Percentiles rank a stretch among this genome's conserved stretches.
phyloP scores from a whole-genome alignment of 2,888 invertebrate genomes.

The Saturnia pavonia region DNA sequence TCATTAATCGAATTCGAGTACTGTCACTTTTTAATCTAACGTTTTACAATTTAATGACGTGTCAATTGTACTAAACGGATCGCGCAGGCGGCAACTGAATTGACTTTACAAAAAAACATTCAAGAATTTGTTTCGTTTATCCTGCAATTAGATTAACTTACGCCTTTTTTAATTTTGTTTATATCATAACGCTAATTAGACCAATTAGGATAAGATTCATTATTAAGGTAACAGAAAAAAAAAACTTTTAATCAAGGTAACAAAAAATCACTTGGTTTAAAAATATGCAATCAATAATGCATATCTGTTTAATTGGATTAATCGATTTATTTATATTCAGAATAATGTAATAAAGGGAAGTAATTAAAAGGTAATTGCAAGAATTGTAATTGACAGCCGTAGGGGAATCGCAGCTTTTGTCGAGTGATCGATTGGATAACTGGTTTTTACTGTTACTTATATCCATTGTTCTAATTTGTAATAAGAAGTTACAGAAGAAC shows the following conservation, averaged over 20 bases:
- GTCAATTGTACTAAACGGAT: constrained; percentile 15
- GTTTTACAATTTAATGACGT: constrained; percentile 21
- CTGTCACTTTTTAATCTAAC: constrained; percentile 38
- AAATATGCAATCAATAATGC: too few species aligned
- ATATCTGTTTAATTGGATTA: constrained; percentile 44
- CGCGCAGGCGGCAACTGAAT: constrained; percentile 6
- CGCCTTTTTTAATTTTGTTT: neutral
- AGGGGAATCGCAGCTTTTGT: constrained; percentile 1
- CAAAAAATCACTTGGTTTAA: too few species aligned
- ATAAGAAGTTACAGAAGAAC: constrained; percentile 14
- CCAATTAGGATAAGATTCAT: constrained; percentile 6
- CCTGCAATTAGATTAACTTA: neutral
- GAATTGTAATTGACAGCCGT: constrained; percentile 56
- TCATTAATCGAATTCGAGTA: constrained; percentile 46
- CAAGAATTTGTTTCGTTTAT: neutral
- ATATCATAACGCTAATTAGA: neutral
- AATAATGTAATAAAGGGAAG: constrained; percentile 53
- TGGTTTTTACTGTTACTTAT: constrained; percentile 13
- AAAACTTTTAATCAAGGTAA: constrained; percentile 14
- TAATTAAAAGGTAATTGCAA: constrained; percentile 60
- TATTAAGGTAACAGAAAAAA: constrained; percentile 40
- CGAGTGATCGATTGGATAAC: constrained; percentile 13
- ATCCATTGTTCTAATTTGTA: constrained; percentile 17
- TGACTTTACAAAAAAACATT: neutral
- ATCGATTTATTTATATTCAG: constrained; percentile 36